Conservation (phyloP, 2,888 invertebrate species). For the Erebia palarica region DNA sequence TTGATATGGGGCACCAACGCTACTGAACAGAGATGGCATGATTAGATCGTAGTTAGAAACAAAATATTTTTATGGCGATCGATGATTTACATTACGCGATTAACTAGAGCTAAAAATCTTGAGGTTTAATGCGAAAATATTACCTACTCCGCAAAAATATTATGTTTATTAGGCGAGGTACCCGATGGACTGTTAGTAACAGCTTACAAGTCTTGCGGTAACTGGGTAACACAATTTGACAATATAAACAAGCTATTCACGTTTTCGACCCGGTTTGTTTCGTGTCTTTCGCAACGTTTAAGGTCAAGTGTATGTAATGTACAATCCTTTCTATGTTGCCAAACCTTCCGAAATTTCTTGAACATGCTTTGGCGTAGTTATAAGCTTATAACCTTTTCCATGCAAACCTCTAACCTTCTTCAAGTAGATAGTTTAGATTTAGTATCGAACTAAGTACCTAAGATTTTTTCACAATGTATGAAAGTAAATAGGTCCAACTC, state of each 20-base stretch:
- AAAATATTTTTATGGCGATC: background rate
- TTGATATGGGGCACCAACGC: background rate
- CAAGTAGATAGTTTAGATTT: background rate
- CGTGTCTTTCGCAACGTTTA: slow-evolving; percentile 33
- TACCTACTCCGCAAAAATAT: background rate
- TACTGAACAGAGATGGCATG: background rate
- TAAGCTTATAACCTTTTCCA: slow-evolving; percentile 1
- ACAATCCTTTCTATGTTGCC: slow-evolving; percentile 39
- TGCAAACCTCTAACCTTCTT: slow-evolving; percentile 2
- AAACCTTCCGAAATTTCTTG: slow-evolving; percentile 27
- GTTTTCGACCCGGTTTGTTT: slow-evolving; percentile 35
- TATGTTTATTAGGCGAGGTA: background rate
- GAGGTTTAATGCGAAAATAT: background rate
- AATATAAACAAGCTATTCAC: slow-evolving; percentile 34
- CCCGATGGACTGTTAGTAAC: background rate
- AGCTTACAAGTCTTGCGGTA: background rate
- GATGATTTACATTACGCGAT: background rate
- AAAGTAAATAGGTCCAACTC: too few species aligned
- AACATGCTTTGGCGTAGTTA: background rate
- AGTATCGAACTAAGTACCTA: background rate
- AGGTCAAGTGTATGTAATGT: slow-evolving; percentile 33
- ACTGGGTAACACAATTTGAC: slow-evolving; percentile 26
- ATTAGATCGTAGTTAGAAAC: background rate
- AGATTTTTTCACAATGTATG: too few species aligned
- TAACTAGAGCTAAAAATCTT: background rate